phyloP scores from a whole-genome alignment of 92 coral and sea anemone species.

The Parazoanthus atlanticus region DNA sequence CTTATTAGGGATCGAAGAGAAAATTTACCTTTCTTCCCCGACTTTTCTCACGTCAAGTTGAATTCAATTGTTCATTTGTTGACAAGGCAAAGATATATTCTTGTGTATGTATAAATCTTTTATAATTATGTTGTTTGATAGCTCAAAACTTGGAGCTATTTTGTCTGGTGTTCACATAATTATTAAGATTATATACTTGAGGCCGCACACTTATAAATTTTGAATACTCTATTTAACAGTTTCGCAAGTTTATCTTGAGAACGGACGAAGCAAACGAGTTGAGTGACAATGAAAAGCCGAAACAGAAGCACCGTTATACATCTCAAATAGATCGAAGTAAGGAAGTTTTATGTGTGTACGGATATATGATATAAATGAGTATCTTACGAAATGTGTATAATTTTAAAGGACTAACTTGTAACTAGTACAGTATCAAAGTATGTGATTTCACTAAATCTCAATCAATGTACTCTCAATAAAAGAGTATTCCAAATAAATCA shows the following conservation, averaged over 20 bases:
- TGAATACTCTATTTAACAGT: neutral
- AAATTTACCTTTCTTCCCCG: neutral
- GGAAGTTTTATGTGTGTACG: neutral
- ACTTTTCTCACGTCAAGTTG: neutral
- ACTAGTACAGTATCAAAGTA: too few relatives aligned
- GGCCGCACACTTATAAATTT: too few relatives aligned
- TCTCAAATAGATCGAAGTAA: slow-evolving; percentile 15
- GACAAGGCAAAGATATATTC: too few relatives aligned
- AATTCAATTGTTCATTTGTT: neutral
- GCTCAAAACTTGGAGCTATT: neutral
- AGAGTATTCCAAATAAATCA: neutral
- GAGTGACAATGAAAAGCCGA: neutral
- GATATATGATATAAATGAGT: neutral
- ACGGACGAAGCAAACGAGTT: neutral
- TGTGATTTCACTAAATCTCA: neutral
- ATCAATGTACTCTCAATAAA: neutral
- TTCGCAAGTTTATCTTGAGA: slow-evolving; percentile 22
- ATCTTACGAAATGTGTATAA: neutral
- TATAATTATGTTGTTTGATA: too few relatives aligned
- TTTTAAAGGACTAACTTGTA: neutral
- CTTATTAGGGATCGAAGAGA: neutral
- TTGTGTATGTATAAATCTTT: too few relatives aligned
- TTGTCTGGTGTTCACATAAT: neutral
- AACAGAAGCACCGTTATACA: neutral
- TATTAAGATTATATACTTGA: too few relatives aligned